These are phyloP conservation scores for Rhabdomys dilectus DNA, from an alignment of 2,113 vertebrate genomes.

Conservation along the genomic window DNA sequence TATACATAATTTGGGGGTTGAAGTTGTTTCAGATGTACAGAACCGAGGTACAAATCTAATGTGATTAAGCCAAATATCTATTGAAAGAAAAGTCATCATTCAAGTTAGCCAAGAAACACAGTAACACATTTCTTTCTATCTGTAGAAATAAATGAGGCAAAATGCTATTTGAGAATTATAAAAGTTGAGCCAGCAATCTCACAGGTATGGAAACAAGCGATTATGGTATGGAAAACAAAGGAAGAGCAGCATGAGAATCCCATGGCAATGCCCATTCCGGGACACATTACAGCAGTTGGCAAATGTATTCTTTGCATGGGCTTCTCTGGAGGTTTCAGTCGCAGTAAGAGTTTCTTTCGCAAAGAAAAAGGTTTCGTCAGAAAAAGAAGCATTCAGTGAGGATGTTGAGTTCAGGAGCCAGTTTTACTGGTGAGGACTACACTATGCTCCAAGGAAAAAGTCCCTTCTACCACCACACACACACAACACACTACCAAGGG, in stretches of 20 bases:
- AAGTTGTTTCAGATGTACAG: background rate
- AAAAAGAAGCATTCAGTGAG: background rate
- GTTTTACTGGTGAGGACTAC: background rate
- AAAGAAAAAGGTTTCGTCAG: background rate
- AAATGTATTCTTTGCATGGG: background rate
- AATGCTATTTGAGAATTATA: background rate
- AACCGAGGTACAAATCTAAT: slow-evolving; percentile 3
- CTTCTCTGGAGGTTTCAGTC: background rate
- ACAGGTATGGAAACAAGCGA: background rate
- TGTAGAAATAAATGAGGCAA: background rate
- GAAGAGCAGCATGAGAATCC: background rate
- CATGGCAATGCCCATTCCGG: background rate
- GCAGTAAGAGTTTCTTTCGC: background rate
- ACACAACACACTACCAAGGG: background rate
- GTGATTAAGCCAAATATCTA: background rate
- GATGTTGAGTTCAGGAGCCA: background rate
- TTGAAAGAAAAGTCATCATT: background rate
- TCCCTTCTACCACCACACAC: no score
- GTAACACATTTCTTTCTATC: background rate
- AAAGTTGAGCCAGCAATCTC: background rate
- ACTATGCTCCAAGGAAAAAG: rapidly evolving
- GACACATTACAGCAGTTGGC: background rate
- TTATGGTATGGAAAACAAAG: background rate
- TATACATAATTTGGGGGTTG: background rate
- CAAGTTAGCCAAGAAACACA: background rate